Percentiles rank a stretch among this genome's conserved stretches.
phyloP scores from a whole-genome alignment of 2,888 invertebrate species.

The Tachina fera region DNA sequence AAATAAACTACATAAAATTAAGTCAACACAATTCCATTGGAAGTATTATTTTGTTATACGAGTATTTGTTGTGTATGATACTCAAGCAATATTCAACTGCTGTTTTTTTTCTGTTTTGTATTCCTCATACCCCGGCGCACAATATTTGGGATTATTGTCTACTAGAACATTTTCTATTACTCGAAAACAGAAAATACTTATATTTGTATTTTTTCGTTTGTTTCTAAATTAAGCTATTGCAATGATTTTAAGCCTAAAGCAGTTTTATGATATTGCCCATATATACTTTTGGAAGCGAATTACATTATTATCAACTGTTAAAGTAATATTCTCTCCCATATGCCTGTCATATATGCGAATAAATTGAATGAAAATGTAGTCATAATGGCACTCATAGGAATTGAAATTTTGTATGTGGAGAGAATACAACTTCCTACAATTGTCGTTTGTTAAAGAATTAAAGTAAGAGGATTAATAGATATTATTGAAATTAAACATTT shows the following conservation, averaged over 20 bases:
- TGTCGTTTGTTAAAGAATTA: background rate
- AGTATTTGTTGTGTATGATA: too few relatives aligned
- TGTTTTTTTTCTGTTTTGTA: too few relatives aligned
- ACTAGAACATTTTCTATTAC: too few relatives aligned
- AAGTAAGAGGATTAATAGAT: background rate
- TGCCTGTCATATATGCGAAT: constrained; percentile 15
- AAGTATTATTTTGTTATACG: too few relatives aligned
- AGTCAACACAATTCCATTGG: too few relatives aligned
- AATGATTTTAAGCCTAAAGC: background rate
- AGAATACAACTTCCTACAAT: background rate
- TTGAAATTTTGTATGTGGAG: constrained; percentile 24
- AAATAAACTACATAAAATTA: too few relatives aligned
- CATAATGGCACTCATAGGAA: constrained; percentile 32
- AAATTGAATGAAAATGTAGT: constrained; percentile 16
- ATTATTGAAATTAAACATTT: background rate
- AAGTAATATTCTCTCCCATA: constrained; percentile 3
- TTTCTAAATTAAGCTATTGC: too few relatives aligned
- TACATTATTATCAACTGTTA: constrained; percentile 2
- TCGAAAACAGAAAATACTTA: too few relatives aligned
- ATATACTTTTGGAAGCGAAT: background rate
- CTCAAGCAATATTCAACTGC: too few relatives aligned
- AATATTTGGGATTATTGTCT: too few relatives aligned
- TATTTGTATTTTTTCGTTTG: too few relatives aligned
- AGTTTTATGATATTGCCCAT: background rate
- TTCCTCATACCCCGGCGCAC: too few relatives aligned